phyloP scores from a whole-genome alignment of 1,140 invertebrate species.

The Drosophila grimshawi region DNA sequence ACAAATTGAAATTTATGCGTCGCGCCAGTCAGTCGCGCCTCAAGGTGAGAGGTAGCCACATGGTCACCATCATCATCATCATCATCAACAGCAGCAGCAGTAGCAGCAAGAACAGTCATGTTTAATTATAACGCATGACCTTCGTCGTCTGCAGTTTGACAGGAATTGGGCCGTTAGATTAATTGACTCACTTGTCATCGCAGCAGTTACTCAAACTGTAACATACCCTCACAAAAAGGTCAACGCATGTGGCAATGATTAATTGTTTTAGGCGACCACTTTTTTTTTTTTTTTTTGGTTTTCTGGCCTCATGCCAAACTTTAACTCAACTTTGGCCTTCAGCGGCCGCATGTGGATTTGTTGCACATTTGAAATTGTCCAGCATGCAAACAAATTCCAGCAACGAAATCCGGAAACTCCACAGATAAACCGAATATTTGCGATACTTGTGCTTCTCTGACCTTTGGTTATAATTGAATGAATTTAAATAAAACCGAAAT shows the following conservation, averaged over 20 bases:
- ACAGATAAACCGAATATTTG: conserved; percentile 27
- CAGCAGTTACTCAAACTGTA: conserved; percentile 19
- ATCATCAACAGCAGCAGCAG: neutral
- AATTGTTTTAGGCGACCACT: conserved; percentile 44
- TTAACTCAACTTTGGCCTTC: conserved; percentile 44
- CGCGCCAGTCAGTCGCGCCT: conserved; percentile 24
- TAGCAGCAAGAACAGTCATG: conserved; percentile 23
- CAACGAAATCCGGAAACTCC: conserved; percentile 4
- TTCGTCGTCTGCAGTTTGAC: conserved; percentile 61
- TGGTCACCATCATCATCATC: conserved; percentile 42
- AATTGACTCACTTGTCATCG: conserved; percentile 75
- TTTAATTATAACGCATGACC: conserved; percentile 63
- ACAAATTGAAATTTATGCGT: conserved; percentile 80
- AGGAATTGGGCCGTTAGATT: conserved; percentile 68
- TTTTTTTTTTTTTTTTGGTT: conserved; percentile 2
- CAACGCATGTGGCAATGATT: conserved; percentile 73
- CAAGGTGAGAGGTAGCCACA: conserved; percentile 15
- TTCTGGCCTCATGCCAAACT: conserved; percentile 2
- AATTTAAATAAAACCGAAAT: conserved; percentile 32
- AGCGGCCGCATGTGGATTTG: conserved; percentile 21
- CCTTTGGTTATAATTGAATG: conserved; percentile 31
- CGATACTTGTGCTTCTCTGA: conserved; percentile 5
- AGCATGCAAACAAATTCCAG: conserved; percentile 19
- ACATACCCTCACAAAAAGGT: conserved; percentile 51
- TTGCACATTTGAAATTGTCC: conserved; percentile 35